These are phyloP conservation scores for Bujurquina vittata DNA, from an alignment of 2,113 vertebrate genomes.

Conservation along the genomic window DNA sequence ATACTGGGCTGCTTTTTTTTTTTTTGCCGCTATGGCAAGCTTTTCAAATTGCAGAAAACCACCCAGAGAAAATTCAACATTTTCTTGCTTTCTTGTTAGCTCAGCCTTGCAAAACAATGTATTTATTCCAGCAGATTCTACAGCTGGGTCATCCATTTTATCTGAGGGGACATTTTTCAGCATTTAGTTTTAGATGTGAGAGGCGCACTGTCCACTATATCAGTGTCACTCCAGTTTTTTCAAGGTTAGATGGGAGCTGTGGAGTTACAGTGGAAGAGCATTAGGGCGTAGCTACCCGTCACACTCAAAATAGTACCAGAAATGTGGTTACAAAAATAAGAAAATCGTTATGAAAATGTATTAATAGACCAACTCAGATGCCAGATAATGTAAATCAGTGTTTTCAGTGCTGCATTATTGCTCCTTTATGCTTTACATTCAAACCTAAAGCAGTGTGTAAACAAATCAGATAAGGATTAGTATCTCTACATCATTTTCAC, in stretches of 20 bases:
- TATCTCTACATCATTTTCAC: slow-evolving; percentile 38
- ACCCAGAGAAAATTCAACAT: slow-evolving; percentile 43
- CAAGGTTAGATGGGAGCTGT: slow-evolving; percentile 67
- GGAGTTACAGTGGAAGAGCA: slow-evolving; percentile 41
- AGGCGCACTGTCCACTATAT: slow-evolving; percentile 61
- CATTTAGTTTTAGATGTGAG: slow-evolving; percentile 71
- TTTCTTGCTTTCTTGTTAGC: slow-evolving; percentile 55
- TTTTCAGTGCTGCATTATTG: background rate
- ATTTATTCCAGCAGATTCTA: slow-evolving; percentile 52
- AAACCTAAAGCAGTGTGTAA: slow-evolving; percentile 22
- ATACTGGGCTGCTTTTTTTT: slow-evolving; percentile 27
- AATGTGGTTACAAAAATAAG: slow-evolving; percentile 1
- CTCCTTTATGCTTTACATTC: background rate
- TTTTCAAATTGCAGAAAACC: slow-evolving; percentile 52
- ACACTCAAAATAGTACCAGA: slow-evolving; percentile 10
- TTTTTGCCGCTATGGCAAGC: slow-evolving; percentile 27
- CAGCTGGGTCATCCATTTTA: slow-evolving; percentile 68
- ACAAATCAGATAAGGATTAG: slow-evolving; percentile 46
- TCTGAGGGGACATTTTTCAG: slow-evolving; percentile 77
- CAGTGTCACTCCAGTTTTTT: slow-evolving; percentile 66
- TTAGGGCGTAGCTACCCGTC: slow-evolving; percentile 44
- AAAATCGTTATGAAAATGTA: background rate
- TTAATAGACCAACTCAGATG: background rate
- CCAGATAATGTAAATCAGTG: background rate
- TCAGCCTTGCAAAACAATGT: slow-evolving; percentile 69